Conservation (phyloP, 2,797 vertebrate species). For the Emys orbicularis region DNA sequence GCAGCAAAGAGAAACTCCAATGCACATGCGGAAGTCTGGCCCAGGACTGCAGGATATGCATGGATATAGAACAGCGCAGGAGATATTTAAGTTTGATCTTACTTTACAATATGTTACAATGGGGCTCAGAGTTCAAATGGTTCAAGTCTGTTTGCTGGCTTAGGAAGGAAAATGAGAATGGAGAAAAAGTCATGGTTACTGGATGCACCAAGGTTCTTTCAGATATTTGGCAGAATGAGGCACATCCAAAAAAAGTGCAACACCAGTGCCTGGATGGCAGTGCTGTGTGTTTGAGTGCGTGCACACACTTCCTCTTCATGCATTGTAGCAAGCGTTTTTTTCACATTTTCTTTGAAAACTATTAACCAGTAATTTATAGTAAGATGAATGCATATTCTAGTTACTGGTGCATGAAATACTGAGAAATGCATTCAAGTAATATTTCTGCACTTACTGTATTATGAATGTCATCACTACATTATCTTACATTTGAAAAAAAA, state of each 20-base stretch:
- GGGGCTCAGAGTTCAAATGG: constrained; percentile 84
- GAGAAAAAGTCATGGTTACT: constrained; percentile 77
- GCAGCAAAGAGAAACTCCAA: constrained; percentile 86
- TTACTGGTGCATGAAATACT: constrained; percentile 69
- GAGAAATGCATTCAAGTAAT: constrained; percentile 74
- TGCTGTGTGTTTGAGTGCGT: constrained; percentile 73
- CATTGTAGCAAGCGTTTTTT: constrained; percentile 75
- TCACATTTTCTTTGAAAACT: constrained; percentile 55
- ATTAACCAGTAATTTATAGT: constrained; percentile 49
- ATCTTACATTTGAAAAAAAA: constrained; percentile 50
- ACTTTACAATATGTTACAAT: constrained; percentile 85
- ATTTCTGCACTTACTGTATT: constrained; percentile 55
- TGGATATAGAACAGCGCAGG: constrained; percentile 78
- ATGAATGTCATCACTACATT: constrained; percentile 53
- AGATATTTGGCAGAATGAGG: constrained; percentile 75
- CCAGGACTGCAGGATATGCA: constrained; percentile 86
- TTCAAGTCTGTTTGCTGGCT: constrained; percentile 87
- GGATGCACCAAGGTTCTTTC: constrained; percentile 78
- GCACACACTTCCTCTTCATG: constrained; percentile 82
- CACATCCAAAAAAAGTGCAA: constrained; percentile 77
- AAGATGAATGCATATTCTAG: constrained; percentile 54
- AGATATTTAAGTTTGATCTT: constrained; percentile 76
- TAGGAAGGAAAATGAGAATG: constrained; percentile 79
- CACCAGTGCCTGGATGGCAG: constrained; percentile 64
- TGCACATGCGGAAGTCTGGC: constrained; percentile 88